Evolutionary conservation across 2,113 vertebrate genomes (phyloP), one percentile per base, ranked within the genome.

Genomic region (Coregonus clupeaformis): DNA sequence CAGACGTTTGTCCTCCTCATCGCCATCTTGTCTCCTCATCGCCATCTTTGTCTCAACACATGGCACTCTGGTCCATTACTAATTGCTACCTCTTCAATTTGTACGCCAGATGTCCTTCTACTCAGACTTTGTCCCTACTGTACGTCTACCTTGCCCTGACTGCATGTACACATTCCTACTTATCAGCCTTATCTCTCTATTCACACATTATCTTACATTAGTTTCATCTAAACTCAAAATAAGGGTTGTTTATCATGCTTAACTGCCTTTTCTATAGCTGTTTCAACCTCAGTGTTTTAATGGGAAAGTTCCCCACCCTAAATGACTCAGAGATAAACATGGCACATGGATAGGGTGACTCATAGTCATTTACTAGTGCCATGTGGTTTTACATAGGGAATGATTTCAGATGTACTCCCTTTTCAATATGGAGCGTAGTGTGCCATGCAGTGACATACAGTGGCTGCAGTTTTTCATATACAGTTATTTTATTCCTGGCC

Each of bases 321-420:
- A n/a, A 65, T 73, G 62, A 73, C 42, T n/a, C 59, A 73, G 6
- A n/a, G 20, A 24, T 60, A 24, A 36, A 72, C 60, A 60, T 20
- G 29, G n/a, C 71, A 72, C 57, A 62, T 32, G 60, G 57, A 63
- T 57, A 64, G 6, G 4, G 29, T 64, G 62, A 64, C n/a, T 64
- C 62, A 64, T 20, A 20, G 18, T 64, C 25, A n/a, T 13, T 27
- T 64, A 7, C 11, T 25, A 24, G 16, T 20, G 52, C 52, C 52
- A 42, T 42, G 36, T 55, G 52, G 52, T 55, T 14, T 55, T 18
- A 55, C 36, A 42, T 42, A 42, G 36, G 36, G 18, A 55, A 55
- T 55, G 4, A 55, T 55, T 55, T 55, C 18, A 64, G 13, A n/a
- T 14, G 22, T 64, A 24, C 22, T 13, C 62, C 62, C 2, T 64